A percentile compares a stretch with the other conserved stretches of the same genome.
Conservation (phyloP, 2,888 invertebrate species). For the Trypoxylon attenuatum region DNA sequence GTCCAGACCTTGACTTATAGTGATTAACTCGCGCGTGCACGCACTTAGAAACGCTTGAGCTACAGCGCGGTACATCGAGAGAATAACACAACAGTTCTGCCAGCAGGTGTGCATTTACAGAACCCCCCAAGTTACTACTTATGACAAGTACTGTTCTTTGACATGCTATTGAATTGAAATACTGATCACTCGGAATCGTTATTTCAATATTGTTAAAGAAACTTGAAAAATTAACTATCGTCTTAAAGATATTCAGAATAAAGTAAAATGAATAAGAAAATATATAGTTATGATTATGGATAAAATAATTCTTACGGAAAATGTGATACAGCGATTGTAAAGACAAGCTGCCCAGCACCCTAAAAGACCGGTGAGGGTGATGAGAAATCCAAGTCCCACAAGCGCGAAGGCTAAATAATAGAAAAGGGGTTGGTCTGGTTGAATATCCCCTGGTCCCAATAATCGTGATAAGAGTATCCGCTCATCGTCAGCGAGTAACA, state of each 20-base stretch:
- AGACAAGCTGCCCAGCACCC: conserved; percentile 90
- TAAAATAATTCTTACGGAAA: conserved; percentile 76
- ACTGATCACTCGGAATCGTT: not conserved
- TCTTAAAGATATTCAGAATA: too few species aligned
- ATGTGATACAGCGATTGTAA: conserved; percentile 84
- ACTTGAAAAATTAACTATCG: too few species aligned
- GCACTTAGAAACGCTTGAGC: not conserved
- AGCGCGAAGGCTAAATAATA: conserved; percentile 85
- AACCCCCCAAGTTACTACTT: not conserved
- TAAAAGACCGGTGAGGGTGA: conserved; percentile 82
- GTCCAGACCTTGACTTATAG: conserved; percentile 20
- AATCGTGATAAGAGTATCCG: conserved; percentile 84
- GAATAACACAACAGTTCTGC: not conserved
- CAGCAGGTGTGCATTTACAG: not conserved
- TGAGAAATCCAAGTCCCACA: conserved; percentile 81
- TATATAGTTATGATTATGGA: not conserved
- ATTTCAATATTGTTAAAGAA: not conserved
- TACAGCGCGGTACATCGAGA: not conserved
- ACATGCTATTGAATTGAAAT: not conserved
- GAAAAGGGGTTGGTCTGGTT: conserved; percentile 83
- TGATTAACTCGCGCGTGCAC: conserved; percentile 18
- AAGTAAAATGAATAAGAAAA: not conserved
- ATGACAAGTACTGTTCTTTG: not conserved
- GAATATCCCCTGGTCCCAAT: conserved; percentile 79
- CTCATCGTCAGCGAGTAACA: conserved; percentile 83